A percentile compares a stretch with the other conserved stretches of the same genome.
Conservation (phyloP, 1,140 invertebrate species). For the Scaptomyza montana region DNA sequence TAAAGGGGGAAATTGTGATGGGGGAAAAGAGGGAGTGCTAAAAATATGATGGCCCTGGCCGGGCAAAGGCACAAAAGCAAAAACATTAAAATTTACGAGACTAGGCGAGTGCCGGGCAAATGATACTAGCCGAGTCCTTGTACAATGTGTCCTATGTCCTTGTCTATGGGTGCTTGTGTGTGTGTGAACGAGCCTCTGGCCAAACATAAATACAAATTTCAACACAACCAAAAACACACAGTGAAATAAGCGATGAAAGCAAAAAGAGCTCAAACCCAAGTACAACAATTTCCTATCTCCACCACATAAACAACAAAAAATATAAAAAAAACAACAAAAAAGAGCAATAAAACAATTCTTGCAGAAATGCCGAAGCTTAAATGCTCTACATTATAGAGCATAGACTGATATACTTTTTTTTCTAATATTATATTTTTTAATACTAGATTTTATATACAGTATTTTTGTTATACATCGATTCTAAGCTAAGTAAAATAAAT, state of each 20-base stretch:
- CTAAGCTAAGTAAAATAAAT: too few relatives aligned
- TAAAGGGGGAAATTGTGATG: conserved; percentile 1
- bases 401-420: too few relatives aligned
- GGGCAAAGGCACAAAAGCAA: conserved; percentile 49
- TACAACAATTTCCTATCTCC: conserved; percentile 69
- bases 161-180: conserved; percentile 46
- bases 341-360: not conserved
- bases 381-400: conserved; percentile 6
- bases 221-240: conserved; percentile 64
- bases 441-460: too few relatives aligned
- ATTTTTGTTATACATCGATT: too few relatives aligned
- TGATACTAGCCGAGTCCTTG: conserved; percentile 54
- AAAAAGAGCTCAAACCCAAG: conserved; percentile 61
- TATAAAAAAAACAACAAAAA: conserved; percentile 44
- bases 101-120: conserved; percentile 58
- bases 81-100: conserved; percentile 75
- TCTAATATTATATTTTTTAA: too few relatives aligned
- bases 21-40: conserved; percentile 7
- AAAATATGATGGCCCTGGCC: conserved; percentile 69
- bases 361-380: not conserved
- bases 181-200: conserved; percentile 29
- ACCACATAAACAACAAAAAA: conserved; percentile 70
- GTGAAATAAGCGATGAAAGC: conserved; percentile 66
- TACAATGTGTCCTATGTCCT: conserved; percentile 56
- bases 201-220: conserved; percentile 79